A percentile compares a stretch with the other conserved stretches of the same genome.
Evolutionary conservation across 2,113 vertebrate genomes (phyloP).

Genomic region (Prochilodus magdalenae): DNA sequence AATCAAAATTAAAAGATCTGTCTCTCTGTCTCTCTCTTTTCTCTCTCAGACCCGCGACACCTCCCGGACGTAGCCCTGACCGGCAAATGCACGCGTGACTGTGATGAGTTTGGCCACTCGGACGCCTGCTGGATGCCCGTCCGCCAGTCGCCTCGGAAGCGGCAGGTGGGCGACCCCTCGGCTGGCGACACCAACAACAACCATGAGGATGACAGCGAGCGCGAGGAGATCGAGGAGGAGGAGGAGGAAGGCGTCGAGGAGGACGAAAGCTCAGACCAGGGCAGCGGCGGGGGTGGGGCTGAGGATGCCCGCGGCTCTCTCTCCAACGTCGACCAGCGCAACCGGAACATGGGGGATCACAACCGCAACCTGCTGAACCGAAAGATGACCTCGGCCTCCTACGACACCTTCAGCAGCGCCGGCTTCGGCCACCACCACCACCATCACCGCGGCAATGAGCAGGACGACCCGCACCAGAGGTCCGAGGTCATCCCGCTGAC

Average conservation of each 20-base stretch:
- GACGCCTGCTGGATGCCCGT: slow-evolving; percentile 82
- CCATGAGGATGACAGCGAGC: slow-evolving; percentile 75
- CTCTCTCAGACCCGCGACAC: slow-evolving; percentile 73
- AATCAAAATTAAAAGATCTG: too few relatives aligned
- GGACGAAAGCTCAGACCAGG: slow-evolving; percentile 55
- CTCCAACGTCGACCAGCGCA: slow-evolving; percentile 64
- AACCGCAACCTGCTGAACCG: slow-evolving; percentile 81
- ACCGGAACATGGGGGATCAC: slow-evolving; percentile 79
- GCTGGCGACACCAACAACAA: slow-evolving; percentile 79
- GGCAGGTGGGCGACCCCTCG: slow-evolving; percentile 70
- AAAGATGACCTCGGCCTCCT: slow-evolving; percentile 81
- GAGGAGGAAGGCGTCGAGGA: slow-evolving; percentile 68
- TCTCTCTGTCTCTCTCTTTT: background rate
- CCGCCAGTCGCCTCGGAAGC: slow-evolving; percentile 70
- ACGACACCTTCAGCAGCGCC: slow-evolving; percentile 80
- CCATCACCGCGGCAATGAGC: slow-evolving; percentile 56
- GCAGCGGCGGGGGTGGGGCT: slow-evolving; percentile 71
- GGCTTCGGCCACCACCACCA: slow-evolving; percentile 71
- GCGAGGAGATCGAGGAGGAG: slow-evolving; percentile 69
- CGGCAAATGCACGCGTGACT: slow-evolving; percentile 78
- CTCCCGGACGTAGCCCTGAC: slow-evolving; percentile 79
- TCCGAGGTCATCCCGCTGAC: slow-evolving; percentile 79
- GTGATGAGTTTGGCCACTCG: slow-evolving; percentile 78
- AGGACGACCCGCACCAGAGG: slow-evolving; percentile 66
- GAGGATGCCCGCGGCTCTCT: slow-evolving; percentile 58